Evolutionary conservation across 2,113 vertebrate genomes (phyloP), one percentile per base, ranked within the genome.

Genomic region (Channa maculata): DNA sequence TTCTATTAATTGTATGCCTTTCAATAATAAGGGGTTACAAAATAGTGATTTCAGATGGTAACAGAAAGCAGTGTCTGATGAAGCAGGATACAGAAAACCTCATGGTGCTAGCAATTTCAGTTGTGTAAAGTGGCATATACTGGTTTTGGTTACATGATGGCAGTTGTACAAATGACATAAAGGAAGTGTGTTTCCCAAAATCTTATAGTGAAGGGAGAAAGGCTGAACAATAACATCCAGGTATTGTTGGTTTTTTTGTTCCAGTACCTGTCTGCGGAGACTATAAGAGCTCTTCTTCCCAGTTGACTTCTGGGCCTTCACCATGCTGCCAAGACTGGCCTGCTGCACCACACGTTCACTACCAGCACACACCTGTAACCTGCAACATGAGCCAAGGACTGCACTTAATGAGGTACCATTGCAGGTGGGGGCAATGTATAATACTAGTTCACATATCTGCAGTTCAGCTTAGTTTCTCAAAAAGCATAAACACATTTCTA

Each of bases 241-340:
- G 41, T 13, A 52, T 44, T 45, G 24, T 50, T 14, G 62, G 13
- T 64, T 41, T 3, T 34, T 58, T 62, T 55, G 61, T 53, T 57
- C 37, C 71, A 75, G 84, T 94, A 94, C 93, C 93, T 95, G 88
- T 89, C 88, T 93, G 84, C 88, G 92, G 51, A 88, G 84, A 79
- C 74, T 85, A 84, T 80, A 88, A 41, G 91, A 57, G 78, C 77
- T 94, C 88, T 93, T 94, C 91, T 91, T 94, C 85, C 83, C 81
- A 65, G 85, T 4, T 57, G 88, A 92, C 87, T 87, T 89, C 61
- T 87, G 81, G 90, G 77, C 80, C 88, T 91, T 94, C 88, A 92
- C 91, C 92, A 94, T 95, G 80, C 7, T 77, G 85, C 88, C 77
- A 77, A 73, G 75, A 59, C 74, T 64, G 81, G 68, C 77, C 69